Conservation (phyloP, 1,140 invertebrate species). For the Drosophila rufa region DNA sequence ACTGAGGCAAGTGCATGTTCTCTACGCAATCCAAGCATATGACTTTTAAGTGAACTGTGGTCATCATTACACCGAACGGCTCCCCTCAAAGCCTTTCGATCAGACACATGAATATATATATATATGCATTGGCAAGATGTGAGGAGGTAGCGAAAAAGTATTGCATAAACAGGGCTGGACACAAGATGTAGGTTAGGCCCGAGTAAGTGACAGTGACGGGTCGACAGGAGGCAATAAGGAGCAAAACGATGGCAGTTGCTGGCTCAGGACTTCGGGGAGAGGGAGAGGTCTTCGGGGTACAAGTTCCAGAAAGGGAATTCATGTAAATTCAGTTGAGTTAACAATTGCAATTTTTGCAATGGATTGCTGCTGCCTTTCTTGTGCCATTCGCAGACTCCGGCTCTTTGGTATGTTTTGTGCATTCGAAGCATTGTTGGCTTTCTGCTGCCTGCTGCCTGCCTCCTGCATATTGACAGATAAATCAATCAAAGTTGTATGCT, state of each 20-base stretch:
- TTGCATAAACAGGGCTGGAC: conserved; percentile 59
- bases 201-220: conserved; percentile 58
- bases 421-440: conserved; percentile 60
- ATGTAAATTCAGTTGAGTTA: conserved; percentile 71
- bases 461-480: conserved; percentile 77
- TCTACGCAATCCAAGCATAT: conserved; percentile 50
- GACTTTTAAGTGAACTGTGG: conserved; percentile 70
- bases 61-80: conserved; percentile 49
- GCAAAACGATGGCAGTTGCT: conserved; percentile 9
- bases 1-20: conserved; percentile 30
- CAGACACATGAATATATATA: background rate
- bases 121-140: background rate
- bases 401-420: conserved; percentile 42
- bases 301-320: conserved; percentile 35
- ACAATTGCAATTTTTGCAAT: conserved; percentile 72
- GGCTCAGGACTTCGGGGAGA: background rate
- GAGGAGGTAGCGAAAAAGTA: conserved; percentile 22
- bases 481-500: conserved; percentile 67
- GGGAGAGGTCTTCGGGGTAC: too few relatives aligned
- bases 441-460: conserved; percentile 46
- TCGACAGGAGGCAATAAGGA: conserved; percentile 41
- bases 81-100: conserved; percentile 24
- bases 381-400: conserved; percentile 23
- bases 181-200: conserved; percentile 18
- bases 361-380: conserved; percentile 36